Evolutionary conservation across 2,113 vertebrate genomes (phyloP).

Genomic region (Corythoichthys haematopterus): DNA sequence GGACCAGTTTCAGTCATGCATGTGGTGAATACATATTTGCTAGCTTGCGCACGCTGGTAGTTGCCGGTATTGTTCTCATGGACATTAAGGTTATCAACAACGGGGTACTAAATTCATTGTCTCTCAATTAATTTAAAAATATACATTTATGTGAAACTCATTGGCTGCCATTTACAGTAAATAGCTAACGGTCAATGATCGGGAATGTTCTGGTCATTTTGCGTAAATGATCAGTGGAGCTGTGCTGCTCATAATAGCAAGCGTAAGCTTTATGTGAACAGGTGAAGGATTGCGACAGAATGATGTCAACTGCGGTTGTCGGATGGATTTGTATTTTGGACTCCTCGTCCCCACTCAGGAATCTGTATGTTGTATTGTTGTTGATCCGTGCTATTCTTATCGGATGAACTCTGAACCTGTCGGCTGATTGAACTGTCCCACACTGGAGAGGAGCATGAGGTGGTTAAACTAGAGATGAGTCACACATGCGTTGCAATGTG

Average conservation of each 20-base stretch:
- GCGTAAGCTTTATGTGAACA: conserved; percentile 33
- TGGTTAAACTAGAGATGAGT: conserved; percentile 15
- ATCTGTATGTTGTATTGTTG: conserved; percentile 10
- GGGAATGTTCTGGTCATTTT: neutral
- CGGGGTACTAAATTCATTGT: conserved; percentile 2
- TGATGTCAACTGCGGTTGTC: neutral
- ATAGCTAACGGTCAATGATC: too few relatives aligned
- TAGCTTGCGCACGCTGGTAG: neutral
- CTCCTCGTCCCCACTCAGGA: conserved; percentile 9
- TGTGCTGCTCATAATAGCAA: conserved; percentile 24
- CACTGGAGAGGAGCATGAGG: neutral
- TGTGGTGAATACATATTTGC: neutral
- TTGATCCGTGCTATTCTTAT: conserved; percentile 36
- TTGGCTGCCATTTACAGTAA: too few relatives aligned
- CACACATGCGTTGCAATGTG: conserved; percentile 8
- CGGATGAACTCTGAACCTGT: conserved; percentile 24
- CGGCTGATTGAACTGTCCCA: conserved; percentile 11
- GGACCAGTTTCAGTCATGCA: neutral
- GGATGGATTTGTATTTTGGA: conserved; percentile 27
- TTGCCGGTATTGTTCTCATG: conserved; percentile 10
- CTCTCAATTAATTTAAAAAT: too few relatives aligned
- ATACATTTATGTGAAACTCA: too few relatives aligned
- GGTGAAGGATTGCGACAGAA: conserved; percentile 31
- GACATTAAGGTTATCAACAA: conserved; percentile 1
- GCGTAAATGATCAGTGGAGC: conserved; percentile 12